Evolutionary conservation across 2,797 vertebrate species (phyloP).

Genomic region (Dendrocincla tyrannina): DNA sequence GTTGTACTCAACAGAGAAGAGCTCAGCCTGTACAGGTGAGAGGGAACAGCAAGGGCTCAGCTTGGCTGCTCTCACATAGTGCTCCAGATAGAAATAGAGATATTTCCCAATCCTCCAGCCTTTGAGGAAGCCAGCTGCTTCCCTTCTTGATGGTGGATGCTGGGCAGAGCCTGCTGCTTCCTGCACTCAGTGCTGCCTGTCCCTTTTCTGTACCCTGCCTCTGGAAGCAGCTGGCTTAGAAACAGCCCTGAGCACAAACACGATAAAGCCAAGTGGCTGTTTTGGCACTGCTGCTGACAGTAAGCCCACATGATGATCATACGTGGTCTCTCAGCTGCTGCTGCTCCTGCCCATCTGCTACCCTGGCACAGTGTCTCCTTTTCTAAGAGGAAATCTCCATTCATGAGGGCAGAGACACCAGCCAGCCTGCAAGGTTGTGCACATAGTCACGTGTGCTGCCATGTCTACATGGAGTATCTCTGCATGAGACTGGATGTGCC

Average conservation of each 20-base stretch:
- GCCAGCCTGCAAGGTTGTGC: not conserved
- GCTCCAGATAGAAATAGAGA: not conserved
- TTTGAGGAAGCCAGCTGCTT: not conserved
- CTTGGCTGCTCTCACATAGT: not conserved
- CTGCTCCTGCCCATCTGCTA: conserved; percentile 64
- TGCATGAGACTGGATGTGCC: not conserved
- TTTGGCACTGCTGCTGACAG: conserved; percentile 37
- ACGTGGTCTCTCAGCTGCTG: conserved; percentile 45
- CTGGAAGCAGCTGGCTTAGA: not conserved
- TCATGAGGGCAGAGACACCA: conserved; percentile 11
- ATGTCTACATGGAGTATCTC: not conserved
- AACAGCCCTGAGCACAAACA: not conserved
- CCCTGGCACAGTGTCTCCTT: conserved; percentile 44
- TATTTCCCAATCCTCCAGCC: not conserved
- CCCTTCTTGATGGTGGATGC: not conserved
- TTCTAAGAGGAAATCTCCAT: conserved; percentile 14
- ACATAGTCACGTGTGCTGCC: not conserved
- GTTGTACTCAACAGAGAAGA: not conserved
- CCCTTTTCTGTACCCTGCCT: not conserved
- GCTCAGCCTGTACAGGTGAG: not conserved
- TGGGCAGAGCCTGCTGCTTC: not conserved
- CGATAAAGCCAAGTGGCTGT: not conserved
- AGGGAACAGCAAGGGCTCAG: not conserved
- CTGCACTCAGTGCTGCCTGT: not conserved
- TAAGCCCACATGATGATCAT: conserved; percentile 34